phyloP scores from a whole-genome alignment of 2,113 vertebrate genomes.

The Triplophysa tibetana region DNA sequence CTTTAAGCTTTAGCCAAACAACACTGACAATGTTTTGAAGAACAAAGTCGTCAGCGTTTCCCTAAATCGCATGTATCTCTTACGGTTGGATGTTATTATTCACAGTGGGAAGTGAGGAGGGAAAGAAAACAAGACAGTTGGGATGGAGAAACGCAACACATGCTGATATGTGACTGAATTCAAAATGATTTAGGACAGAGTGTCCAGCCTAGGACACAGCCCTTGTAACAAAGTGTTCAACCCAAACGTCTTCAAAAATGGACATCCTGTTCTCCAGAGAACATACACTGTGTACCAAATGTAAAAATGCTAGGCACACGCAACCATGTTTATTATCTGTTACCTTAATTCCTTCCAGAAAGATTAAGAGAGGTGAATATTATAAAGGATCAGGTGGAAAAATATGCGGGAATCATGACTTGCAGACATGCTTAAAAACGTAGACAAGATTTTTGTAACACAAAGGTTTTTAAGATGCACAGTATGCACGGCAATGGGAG shows the following conservation, averaged over 20 bases:
- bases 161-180: conserved; percentile 60
- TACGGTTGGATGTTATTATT: conserved; percentile 59
- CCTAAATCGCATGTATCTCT: conserved; percentile 62
- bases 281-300: background rate
- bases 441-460: background rate
- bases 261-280: background rate
- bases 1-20: conserved; percentile 29
- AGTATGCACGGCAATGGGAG: background rate
- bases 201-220: background rate
- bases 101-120: conserved; percentile 55
- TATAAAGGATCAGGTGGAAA: background rate
- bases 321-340: background rate
- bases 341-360: background rate
- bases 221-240: background rate
- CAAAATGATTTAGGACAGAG: conserved; percentile 5
- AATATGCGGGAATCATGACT: background rate
- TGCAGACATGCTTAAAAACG: background rate
- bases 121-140: conserved; percentile 61
- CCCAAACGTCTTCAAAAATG: too few species aligned
- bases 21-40: conserved; percentile 61
- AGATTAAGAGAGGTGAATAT: conserved; percentile 4
- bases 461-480: background rate
- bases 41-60: conserved; percentile 74
- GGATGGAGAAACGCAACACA: conserved; percentile 64
- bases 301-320: background rate